A percentile compares a stretch with the other conserved stretches of the same genome.
phyloP scores from a whole-genome alignment of 2,888 invertebrate species.

The Serrognathus titanus region DNA sequence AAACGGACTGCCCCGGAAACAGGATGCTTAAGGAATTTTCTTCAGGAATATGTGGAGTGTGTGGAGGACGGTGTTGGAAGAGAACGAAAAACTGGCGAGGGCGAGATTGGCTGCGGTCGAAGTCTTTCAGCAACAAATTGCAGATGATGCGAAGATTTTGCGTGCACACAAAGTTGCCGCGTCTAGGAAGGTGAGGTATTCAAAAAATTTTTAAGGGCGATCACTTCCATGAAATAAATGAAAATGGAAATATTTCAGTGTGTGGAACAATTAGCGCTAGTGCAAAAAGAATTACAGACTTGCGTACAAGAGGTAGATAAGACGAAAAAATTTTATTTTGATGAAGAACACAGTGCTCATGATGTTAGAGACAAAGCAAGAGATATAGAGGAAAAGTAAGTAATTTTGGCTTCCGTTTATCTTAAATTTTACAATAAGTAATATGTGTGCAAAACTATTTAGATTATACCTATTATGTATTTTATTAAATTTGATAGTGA shows the following conservation, averaged over 20 bases:
- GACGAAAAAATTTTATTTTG: slow-evolving; percentile 90
- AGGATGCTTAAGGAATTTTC: neutral
- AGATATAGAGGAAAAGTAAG: slow-evolving; percentile 90
- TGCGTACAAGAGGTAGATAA: slow-evolving; percentile 90
- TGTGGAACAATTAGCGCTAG: slow-evolving; percentile 76
- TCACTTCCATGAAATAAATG: neutral
- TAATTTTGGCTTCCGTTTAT: slow-evolving; percentile 24
- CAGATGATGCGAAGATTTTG: slow-evolving; percentile 86
- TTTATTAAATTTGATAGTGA: too few species aligned
- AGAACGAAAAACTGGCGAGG: slow-evolving; percentile 89
- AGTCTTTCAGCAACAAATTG: slow-evolving; percentile 91
- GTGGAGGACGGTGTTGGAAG: slow-evolving; percentile 94
- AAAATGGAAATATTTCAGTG: slow-evolving; percentile 52
- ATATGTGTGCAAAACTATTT: too few species aligned
- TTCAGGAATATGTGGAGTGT: slow-evolving; percentile 94
- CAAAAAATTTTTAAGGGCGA: neutral
- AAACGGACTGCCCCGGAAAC: neutral
- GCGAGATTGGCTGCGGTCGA: slow-evolving; percentile 90
- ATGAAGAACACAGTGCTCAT: slow-evolving; percentile 93
- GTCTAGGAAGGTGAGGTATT: slow-evolving; percentile 65
- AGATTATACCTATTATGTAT: too few species aligned
- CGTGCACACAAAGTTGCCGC: slow-evolving; percentile 79
- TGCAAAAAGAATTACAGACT: slow-evolving; percentile 85
- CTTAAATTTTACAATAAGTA: too few species aligned
- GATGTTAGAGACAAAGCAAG: slow-evolving; percentile 93